A percentile compares a stretch with the other conserved stretches of the same genome.
These are phyloP conservation scores for Muricea muricata DNA, from an alignment of 92 coral and sea anemone species.

Conservation along the genomic window DNA sequence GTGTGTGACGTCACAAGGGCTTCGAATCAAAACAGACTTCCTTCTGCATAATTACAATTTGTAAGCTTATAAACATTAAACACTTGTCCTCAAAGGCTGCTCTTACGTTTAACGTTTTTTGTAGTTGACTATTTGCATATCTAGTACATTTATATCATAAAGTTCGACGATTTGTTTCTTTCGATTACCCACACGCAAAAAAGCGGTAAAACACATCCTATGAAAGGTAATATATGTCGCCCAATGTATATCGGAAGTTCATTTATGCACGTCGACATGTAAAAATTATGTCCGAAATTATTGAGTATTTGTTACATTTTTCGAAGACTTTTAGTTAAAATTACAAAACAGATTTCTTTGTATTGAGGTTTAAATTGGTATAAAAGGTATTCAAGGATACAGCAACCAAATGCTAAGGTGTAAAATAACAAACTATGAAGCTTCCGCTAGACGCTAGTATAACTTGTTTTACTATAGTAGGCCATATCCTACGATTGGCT, in stretches of 20 bases:
- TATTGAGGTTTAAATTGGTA: not conserved
- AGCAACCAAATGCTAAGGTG: not conserved
- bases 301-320: conserved; percentile 1
- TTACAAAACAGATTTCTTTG: not conserved
- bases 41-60: conserved; percentile 5
- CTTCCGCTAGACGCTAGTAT: no score
- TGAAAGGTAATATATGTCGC: conserved; percentile 2
- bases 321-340: not conserved
- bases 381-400: not conserved
- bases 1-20: conserved; percentile 43
- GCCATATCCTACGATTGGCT: conserved; percentile 6
- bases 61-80: not conserved
- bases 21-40: conserved; percentile 46
- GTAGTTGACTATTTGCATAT: not conserved
- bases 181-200: not conserved
- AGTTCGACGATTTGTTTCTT: not conserved
- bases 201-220: not conserved
- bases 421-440: not conserved
- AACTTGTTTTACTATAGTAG: not conserved
- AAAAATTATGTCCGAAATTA: not conserved
- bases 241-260: conserved; percentile 13
- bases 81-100: not conserved
- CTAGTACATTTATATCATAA: not conserved
- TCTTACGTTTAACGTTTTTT: not conserved
- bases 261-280: not conserved